Conservation (phyloP, 2,888 invertebrate genomes). For the Ormia ochracea region DNA sequence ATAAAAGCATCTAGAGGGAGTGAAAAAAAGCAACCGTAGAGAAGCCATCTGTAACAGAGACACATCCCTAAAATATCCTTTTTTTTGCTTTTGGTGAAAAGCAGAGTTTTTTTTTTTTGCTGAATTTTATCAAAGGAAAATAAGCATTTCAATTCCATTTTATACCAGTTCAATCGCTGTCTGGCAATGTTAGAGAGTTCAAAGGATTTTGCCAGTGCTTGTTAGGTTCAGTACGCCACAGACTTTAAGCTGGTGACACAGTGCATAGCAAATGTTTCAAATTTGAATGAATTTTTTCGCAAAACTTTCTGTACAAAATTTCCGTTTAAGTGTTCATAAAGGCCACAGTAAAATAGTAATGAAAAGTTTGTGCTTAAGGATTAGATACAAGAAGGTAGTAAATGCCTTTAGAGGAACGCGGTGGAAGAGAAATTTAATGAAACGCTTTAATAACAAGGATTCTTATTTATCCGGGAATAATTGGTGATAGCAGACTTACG, state of each 20-base stretch:
- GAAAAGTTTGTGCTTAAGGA: background rate
- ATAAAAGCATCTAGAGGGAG: no score
- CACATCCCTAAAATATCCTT: conserved; percentile 36
- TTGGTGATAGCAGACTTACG: conserved; percentile 40
- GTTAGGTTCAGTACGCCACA: conserved; percentile 46
- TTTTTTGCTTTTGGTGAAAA: background rate
- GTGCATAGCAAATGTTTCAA: conserved; percentile 7
- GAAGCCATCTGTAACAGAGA: conserved; percentile 5
- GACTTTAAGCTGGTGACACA: conserved; percentile 50
- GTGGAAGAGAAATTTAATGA: conserved; percentile 1
- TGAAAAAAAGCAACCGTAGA: background rate
- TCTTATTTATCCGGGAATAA: conserved; percentile 12
- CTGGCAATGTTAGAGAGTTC: conserved; percentile 23
- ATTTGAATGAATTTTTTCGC: background rate
- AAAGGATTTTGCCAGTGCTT: conserved; percentile 51
- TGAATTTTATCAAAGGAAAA: conserved; percentile 12
- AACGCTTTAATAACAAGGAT: background rate
- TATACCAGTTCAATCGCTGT: background rate
- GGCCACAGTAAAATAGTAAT: background rate
- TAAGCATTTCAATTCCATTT: conserved; percentile 47
- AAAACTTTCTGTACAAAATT: background rate
- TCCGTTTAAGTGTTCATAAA: background rate
- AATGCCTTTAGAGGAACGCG: background rate
- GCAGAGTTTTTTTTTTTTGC: background rate
- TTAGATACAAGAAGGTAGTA: background rate